Evolutionary conservation across 2,888 invertebrate genomes (phyloP).

Genomic region (Scelioninae gen. 1): DNA sequence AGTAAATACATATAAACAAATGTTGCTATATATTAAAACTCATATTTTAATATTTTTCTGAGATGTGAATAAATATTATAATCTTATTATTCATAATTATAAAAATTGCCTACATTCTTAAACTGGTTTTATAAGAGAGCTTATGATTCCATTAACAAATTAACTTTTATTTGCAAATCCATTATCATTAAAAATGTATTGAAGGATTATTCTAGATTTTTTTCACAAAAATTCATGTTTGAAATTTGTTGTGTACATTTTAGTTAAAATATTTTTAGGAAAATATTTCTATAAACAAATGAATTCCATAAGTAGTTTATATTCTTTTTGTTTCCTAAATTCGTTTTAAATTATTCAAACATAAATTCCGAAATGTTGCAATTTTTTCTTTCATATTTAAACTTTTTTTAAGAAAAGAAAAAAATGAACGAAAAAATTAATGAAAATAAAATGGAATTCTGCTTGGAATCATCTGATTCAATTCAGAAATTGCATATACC

Average conservation of each 20-base stretch:
- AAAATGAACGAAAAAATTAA: neutral
- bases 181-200: neutral
- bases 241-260: neutral
- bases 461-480: neutral
- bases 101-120: neutral
- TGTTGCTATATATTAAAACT: too few species aligned
- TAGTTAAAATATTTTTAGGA: neutral
- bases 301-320: too few species aligned
- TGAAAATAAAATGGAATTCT: neutral
- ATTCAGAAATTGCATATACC: slow-evolving; percentile 77
- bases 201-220: neutral
- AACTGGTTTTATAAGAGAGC: neutral
- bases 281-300: too few species aligned
- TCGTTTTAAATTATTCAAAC: too few species aligned
- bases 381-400: too few species aligned
- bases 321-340: too few species aligned
- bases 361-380: too few species aligned
- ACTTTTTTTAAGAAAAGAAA: neutral
- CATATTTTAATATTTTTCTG: too few species aligned
- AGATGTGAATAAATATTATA: too few species aligned
- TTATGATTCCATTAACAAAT: neutral
- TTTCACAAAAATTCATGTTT: neutral
- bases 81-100: too few species aligned
- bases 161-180: neutral
- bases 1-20: too few species aligned